Conservation (phyloP, 2,113 vertebrate species). For the Calyptommatus sinebrachiatus region DNA sequence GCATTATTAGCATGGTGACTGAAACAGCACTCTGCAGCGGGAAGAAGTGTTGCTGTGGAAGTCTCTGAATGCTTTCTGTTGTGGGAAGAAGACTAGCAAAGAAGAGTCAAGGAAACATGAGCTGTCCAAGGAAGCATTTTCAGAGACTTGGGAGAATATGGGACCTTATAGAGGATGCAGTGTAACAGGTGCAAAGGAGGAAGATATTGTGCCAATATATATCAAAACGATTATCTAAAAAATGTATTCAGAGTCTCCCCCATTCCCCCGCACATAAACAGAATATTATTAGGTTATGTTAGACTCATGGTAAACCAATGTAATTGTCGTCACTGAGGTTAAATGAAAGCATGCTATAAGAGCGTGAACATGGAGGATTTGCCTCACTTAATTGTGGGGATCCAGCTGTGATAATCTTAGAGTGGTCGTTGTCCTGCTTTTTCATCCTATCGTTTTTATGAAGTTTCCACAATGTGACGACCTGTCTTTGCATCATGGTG, state of each 20-base stretch:
- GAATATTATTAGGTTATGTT: background rate
- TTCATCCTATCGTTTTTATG: too few species aligned
- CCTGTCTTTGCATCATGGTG: too few species aligned
- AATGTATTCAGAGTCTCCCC: background rate
- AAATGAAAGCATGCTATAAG: background rate
- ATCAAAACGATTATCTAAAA: background rate
- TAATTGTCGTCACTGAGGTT: too few species aligned
- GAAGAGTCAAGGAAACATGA: background rate
- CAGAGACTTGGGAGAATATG: background rate
- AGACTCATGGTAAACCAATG: background rate
- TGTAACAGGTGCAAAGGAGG: background rate
- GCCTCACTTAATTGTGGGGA: too few species aligned
- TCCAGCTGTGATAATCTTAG: too few species aligned
- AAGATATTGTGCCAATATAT: background rate
- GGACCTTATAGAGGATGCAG: background rate
- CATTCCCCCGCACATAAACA: background rate
- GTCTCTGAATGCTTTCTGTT: background rate
- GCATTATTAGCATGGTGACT: background rate
- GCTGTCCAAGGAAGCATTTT: background rate
- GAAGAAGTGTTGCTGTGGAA: background rate
- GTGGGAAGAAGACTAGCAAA: background rate
- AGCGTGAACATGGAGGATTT: too few species aligned
- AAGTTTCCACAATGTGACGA: too few species aligned
- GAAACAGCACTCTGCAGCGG: background rate
- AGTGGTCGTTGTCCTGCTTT: too few species aligned